Percentiles rank a stretch among this genome's conserved stretches.
Evolutionary conservation across 1,140 invertebrate genomes (phyloP).

Genomic region (Drosophila parabipectinata): DNA sequence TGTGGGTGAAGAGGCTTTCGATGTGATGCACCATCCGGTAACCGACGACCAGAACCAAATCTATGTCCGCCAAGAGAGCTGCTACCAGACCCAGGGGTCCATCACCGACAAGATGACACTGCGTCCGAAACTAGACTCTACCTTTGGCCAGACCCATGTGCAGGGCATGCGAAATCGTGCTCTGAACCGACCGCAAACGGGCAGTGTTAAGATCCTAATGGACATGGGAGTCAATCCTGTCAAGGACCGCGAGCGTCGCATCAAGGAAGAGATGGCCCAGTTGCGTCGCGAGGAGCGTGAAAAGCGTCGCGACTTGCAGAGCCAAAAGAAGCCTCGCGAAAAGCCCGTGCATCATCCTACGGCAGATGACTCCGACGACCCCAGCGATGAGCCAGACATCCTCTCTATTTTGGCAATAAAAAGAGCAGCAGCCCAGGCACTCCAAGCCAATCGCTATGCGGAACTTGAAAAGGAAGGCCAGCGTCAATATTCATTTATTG

Average conservation of each 20-base stretch:
- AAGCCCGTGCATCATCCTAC: constrained; percentile 38
- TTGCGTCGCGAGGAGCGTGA: constrained; percentile 22
- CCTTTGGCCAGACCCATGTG: constrained; percentile 44
- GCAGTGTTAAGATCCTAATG: constrained; percentile 33
- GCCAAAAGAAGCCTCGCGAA: constrained; percentile 7
- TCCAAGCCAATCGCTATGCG: constrained; percentile 39
- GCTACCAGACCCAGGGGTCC: constrained; percentile 24
- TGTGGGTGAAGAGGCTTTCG: constrained; percentile 55
- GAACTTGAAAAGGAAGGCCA: neutral
- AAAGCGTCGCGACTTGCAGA: constrained; percentile 27
- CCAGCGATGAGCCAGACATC: neutral
- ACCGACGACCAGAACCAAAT: constrained; percentile 17
- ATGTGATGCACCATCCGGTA: constrained; percentile 34
- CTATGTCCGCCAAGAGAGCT: constrained; percentile 30
- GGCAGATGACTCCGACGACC: constrained; percentile 36
- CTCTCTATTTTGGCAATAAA: neutral
- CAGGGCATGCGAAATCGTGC: constrained; percentile 39
- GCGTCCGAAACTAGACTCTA: constrained; percentile 48
- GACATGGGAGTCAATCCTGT: constrained; percentile 34
- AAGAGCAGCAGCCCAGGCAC: neutral
- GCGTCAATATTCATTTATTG: neutral
- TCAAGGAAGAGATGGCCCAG: constrained; percentile 28
- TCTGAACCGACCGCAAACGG: constrained; percentile 24
- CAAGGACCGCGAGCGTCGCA: constrained; percentile 26
- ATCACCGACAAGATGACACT: constrained; percentile 51